Evolutionary conservation across 2,888 invertebrate species (phyloP), one percentile per base, ranked within the genome.

Genomic region (Nycteola revayana): DNA sequence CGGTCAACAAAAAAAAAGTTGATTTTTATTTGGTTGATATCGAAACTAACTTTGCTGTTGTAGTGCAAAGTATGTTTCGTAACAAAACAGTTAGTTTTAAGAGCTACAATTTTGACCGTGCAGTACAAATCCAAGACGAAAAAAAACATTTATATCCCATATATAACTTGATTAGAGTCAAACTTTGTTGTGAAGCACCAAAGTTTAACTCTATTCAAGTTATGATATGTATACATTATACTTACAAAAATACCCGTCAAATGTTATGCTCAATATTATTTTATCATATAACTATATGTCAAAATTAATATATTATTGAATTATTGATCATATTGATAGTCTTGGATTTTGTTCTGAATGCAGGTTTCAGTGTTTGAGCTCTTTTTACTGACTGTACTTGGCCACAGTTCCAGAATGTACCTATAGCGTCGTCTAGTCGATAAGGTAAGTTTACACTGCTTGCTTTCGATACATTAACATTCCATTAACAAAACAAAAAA

Each of bases 281-380:
- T n/a, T n/a, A n/a, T n/a, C n/a, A n/a, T n/a, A n/a, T n/a, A n/a
- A n/a, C n/a, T n/a, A n/a, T n/a, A n/a, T n/a, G n/a, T n/a, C n/a
- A n/a, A n/a, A n/a, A n/a, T n/a, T n/a, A n/a, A n/a, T n/a, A n/a
- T n/a, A n/a, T n/a, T n/a, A n/a, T n/a, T 14, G 14, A 14, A 14
- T 14, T 2, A 14, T 14, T n/a, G 9, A 39, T 28, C 5, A 28
- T 28, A 32, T 18, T 70, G 46, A 74, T 60, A 39, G 76, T 78
- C 78, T 80, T 75, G 72, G 75, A 74, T 70, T 69, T 69, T 75
- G 53, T 84, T 82, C 76, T 77, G 54, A 57, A 73, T 56, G 45
- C 81, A 82, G 83, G 74, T 74, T 7, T 21, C 7, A 14, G 46
- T 51, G 47, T 52, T 63, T 59, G 67, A 65, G 65, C 63, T 67